Conservation (phyloP, 2,888 invertebrate species). For the Drosophila barbarae region DNA sequence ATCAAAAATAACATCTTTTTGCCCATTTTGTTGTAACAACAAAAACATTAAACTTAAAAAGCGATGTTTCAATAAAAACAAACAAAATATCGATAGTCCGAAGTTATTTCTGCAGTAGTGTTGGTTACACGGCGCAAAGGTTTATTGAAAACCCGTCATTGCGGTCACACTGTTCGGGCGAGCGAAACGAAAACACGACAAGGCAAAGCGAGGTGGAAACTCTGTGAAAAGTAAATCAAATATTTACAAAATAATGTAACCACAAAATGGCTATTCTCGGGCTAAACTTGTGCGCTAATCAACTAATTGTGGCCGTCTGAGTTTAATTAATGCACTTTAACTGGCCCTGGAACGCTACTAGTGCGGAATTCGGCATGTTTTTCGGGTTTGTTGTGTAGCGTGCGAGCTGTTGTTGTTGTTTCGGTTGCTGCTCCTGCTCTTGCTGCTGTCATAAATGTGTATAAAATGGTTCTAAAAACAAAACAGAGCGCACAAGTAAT, state of each 20-base stretch:
- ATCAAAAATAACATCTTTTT: not conserved
- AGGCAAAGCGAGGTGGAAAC: conserved; percentile 20
- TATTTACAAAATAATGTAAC: conserved; percentile 50
- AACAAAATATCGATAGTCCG: not conserved
- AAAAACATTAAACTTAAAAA: not conserved
- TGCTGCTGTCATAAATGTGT: conserved; percentile 23
- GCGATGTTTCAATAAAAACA: not conserved
- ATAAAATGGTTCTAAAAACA: conserved; percentile 45
- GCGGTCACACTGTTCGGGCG: conserved; percentile 26
- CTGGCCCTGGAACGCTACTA: not conserved
- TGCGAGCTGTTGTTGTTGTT: conserved; percentile 25
- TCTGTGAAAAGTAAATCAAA: conserved; percentile 45
- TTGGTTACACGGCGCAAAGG: not conserved
- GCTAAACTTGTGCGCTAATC: conserved; percentile 16
- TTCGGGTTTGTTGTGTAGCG: conserved; percentile 24
- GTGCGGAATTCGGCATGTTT: conserved; percentile 20
- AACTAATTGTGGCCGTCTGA: not conserved
- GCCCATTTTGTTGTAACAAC: no score
- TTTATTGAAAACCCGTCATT: not conserved
- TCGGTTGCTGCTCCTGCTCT: conserved; percentile 3
- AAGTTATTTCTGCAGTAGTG: not conserved
- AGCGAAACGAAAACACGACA: conserved; percentile 30
- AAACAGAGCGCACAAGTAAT: conserved; percentile 43
- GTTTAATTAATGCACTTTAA: conserved; percentile 1
- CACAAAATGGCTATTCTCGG: conserved; percentile 55